Evolutionary conservation across 2,888 invertebrate genomes (phyloP).

Genomic region (Unio pictorum): DNA sequence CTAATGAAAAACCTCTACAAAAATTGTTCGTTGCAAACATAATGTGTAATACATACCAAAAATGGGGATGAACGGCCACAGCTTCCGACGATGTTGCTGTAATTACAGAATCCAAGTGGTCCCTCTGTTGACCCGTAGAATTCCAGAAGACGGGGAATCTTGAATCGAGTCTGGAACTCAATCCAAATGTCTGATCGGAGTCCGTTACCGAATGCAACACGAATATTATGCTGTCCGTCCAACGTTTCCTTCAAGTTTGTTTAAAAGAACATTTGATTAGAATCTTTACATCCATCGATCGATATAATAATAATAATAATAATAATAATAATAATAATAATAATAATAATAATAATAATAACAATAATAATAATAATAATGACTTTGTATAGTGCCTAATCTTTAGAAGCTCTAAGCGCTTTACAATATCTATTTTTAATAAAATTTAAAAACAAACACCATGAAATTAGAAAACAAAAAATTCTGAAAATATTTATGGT

Average conservation of each 20-base stretch:
- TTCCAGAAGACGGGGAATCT: conserved; percentile 86
- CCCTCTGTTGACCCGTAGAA: conserved; percentile 98
- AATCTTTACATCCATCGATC: no score
- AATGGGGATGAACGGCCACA: conserved; percentile 54
- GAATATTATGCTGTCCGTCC: conserved; percentile 71
- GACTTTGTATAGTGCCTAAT: no score
- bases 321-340: no score
- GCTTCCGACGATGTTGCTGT: conserved; percentile 79
- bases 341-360: no score
- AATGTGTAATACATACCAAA: conserved; percentile 34
- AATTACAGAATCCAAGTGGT: conserved; percentile 95
- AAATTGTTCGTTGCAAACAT: no score
- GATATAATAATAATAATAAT: neutral
- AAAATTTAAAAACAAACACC: no score
- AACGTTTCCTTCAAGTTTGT: conserved; percentile 40
- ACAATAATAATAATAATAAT: no score
- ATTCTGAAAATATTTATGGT: no score
- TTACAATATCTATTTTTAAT: no score
- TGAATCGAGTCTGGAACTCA: conserved; percentile 88
- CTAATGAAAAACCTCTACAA: no score
- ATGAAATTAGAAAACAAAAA: no score
- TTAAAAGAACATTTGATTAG: neutral
- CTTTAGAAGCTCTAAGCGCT: no score
- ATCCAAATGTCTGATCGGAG: conserved; percentile 93
- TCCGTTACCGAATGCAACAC: conserved; percentile 92